Evolutionary conservation across 2,113 vertebrate species (phyloP), one percentile per base, ranked within the genome.

Genomic region (Stercorarius parasiticus): DNA sequence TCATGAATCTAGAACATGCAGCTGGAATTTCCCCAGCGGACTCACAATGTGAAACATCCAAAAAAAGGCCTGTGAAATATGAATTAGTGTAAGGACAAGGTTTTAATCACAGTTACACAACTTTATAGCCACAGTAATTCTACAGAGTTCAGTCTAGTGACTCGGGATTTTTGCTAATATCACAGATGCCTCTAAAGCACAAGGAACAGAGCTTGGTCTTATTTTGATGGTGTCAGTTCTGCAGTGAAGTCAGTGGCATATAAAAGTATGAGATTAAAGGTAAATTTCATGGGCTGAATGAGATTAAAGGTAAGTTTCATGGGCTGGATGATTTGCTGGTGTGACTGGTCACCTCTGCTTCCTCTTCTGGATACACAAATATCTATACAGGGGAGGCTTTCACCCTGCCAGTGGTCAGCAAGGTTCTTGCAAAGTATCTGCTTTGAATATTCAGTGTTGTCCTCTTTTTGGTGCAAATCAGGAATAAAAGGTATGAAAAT

Each of bases 21-120:
- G 84, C 73, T 79, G 95, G 56, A 89, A 89, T 88, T 92, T 84
- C 69, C 92, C 88, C 91, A 88, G 83, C 2, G 2, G 94, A 91
- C 34, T 86, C 64, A 61, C 72, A 17, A 43, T 2, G 52, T 30
- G 81, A 92, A 78, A 86, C 20, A 67, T 83, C 42, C 2, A 2
- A 30, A 59, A 38, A 84, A 83, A 59, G 43, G 42, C 50, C 65
- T 42, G 65, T 72, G 80, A 89, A 95, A 85, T 82, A 84, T n/a
- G 73, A 91, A 88, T 93, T 96, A 79, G 49, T 84, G 61, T 49
- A 36, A 74, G 73, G 52, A 92, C 61, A 72, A 74, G 76, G 61
- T 74, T 95, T 95, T 76, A 76, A 95, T 86, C 65, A 36, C 38
- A 95, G 79, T 45, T 53, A 80, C 47, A 49, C 22, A 50, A 43